Evolutionary conservation across 2,888 invertebrate genomes (phyloP), one percentile per base, ranked within the genome.

Genomic region (Priocnemis perturbator): DNA sequence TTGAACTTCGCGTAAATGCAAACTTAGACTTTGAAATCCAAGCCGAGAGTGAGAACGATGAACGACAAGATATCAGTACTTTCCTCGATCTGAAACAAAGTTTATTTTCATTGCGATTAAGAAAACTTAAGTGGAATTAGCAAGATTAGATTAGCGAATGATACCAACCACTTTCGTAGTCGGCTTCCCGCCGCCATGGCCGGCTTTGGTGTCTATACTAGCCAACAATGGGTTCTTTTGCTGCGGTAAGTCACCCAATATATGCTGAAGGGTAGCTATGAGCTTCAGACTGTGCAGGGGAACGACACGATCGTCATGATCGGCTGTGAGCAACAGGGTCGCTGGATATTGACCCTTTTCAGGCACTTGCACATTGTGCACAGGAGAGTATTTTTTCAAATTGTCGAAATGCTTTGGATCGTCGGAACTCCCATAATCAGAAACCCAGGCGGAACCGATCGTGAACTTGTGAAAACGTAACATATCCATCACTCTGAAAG

Each of bases 221-320:
- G 97, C 94, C 73, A 99, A 90, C 77, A 99, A 89, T 1, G 99
- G 99, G 82, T 96, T 96, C 19, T 88, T 92, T 92, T 97, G 97
- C 74, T 91, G 90, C 5, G 91, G 85, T 3, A 91, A 85, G 67
- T 89, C 88, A 52, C 93, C 93, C 17, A 95, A 87, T 52, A 91
- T 92, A 84, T 96, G 91, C 87, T 99, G 99, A 70, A 99, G 91
- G 82, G 95, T 93, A 1, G 99, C 98, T 69, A 96, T 95, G 90
- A 95, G 97, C 90, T 99, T 99, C 57, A 98, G 92, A 71, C 98
- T 98, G 91, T 99, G 99, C 77, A 98, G 92, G 60, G 99, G 99
- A 77, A 98, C 98, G 75, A 99, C 99, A 80, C 99, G 94, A 91
- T 99, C 98, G 91, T 99, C 98, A 90, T 99, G 98, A 91, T 99